Base-by-base conservation (phyloP, 2,888 invertebrate genomes). In the Entomobrya multifasciata region DNA sequence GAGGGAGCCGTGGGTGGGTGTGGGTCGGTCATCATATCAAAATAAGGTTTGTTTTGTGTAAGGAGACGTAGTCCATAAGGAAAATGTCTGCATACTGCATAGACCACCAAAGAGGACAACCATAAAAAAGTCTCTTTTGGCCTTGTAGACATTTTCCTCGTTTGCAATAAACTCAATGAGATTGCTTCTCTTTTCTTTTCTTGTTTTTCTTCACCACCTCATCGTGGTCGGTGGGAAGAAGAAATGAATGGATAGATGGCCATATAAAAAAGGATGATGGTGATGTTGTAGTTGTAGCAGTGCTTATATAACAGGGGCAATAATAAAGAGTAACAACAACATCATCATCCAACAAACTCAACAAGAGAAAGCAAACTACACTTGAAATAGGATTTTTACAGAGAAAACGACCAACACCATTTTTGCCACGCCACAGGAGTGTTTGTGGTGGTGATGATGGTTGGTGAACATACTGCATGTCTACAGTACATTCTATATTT, bases 71-170 rank as follows among this genome's bases (percentile, higher is more conserved):
- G 78, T 78, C 78, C 78, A 78, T 60, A 78, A 78, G 78, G 78
- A 78, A 78, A 78, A 41, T 62, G 78, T 78, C 78, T 77, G 77
- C 55, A 77, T 77, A 57, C 27, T n/a, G n/a, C n/a, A n/a, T n/a
- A n/a, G 55, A 55, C 4, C 11, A 55, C 8, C 17, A 55, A 8
- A 55, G n/a, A n/a, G n/a, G n/a, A 55, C 5, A 55, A n/a, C 6
- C 55, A 22, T 17, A 20, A 15, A 1, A 57, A 6, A n/a, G 13
- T 10, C 13, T 6, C 20, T 10, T 57, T 20, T 57, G 11, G 20
- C 3, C 57, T 22, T 25, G 11, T 57, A n/a, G 3, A 10, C 25
- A 22, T 41, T 41, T 36, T 30, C 41, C 20, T 20, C 67, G 67
- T 70, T 70, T 70, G 67, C 67, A 70, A 70, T 70, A 70, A 70